Percentiles rank a stretch among this genome's conserved stretches.
These are phyloP conservation scores for Fulmarus glacialis DNA, from an alignment of 2,113 vertebrate species.

Conservation along the genomic window DNA sequence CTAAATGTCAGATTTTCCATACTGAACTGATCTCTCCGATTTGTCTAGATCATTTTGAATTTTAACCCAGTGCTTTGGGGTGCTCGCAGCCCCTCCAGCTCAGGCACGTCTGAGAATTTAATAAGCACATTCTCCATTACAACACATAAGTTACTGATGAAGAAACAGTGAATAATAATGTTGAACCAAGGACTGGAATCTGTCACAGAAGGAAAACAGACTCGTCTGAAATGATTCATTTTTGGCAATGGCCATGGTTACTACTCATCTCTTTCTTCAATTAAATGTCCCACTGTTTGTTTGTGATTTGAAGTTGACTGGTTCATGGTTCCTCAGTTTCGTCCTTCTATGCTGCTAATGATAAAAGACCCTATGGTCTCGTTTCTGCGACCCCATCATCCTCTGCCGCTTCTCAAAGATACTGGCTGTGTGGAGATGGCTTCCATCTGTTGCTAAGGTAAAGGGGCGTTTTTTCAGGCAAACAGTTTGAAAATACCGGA, in stretches of 20 bases:
- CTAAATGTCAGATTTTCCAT: background rate
- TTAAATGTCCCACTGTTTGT: background rate
- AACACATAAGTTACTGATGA: background rate
- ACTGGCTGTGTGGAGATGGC: background rate
- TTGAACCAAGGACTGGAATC: background rate
- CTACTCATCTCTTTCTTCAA: slow-evolving; percentile 18
- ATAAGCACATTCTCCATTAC: background rate
- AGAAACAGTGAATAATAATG: background rate
- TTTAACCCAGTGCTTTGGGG: background rate
- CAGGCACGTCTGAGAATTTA: background rate
- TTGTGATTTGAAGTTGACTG: background rate
- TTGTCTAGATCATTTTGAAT: background rate
- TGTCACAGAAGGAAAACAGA: slow-evolving; percentile 24
- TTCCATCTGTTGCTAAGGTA: background rate
- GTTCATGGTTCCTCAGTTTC: background rate
- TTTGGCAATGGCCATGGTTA: background rate
- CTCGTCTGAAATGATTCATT: slow-evolving; percentile 1
- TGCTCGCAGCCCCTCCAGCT: background rate
- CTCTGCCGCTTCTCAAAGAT: background rate
- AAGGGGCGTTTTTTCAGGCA: background rate
- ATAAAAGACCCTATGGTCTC: background rate
- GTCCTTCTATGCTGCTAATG: background rate
- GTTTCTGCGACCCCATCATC: background rate
- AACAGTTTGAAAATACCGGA: background rate
- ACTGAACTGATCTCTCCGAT: background rate